phyloP scores from a whole-genome alignment of 2,113 vertebrate species.

The Pampusana beccarii region DNA sequence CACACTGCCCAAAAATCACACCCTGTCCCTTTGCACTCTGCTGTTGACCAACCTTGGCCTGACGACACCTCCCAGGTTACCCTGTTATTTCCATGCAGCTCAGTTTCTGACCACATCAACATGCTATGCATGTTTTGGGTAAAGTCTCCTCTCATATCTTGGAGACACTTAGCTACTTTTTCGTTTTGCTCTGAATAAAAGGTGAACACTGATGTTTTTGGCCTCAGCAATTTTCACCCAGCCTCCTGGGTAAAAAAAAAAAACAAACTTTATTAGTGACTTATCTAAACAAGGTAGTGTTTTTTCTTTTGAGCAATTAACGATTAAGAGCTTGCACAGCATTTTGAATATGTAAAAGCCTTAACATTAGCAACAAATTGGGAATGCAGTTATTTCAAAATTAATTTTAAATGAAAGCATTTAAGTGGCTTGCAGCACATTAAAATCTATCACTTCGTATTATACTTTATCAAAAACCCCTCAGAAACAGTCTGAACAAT shows the following conservation, averaged over 20 bases:
- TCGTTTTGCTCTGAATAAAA: not conserved
- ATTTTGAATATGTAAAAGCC: not conserved
- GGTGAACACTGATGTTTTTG: not conserved
- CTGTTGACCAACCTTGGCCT: fast-evolving
- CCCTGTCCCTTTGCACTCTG: not conserved
- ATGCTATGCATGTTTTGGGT: not conserved
- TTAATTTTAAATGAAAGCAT: not conserved
- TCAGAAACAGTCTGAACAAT: not conserved
- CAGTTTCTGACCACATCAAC: not conserved
- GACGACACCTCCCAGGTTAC: not conserved
- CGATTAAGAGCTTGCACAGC: not conserved
- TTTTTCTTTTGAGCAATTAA: not conserved
- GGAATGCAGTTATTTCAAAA: not conserved
- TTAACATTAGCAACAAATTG: not conserved
- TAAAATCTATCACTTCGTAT: not conserved
- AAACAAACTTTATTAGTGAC: too few species aligned
- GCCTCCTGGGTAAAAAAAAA: not conserved
- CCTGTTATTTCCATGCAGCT: not conserved
- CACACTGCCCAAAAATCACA: not conserved
- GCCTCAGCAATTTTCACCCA: not conserved
- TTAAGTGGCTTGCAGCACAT: not conserved
- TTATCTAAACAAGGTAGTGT: not conserved
- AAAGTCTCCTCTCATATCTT: not conserved
- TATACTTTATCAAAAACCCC: not conserved
- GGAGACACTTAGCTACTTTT: not conserved